Percentiles rank a stretch among this genome's conserved stretches.
phyloP scores from a whole-genome alignment of 2,113 vertebrate species.

The Dolichotis patagonum region DNA sequence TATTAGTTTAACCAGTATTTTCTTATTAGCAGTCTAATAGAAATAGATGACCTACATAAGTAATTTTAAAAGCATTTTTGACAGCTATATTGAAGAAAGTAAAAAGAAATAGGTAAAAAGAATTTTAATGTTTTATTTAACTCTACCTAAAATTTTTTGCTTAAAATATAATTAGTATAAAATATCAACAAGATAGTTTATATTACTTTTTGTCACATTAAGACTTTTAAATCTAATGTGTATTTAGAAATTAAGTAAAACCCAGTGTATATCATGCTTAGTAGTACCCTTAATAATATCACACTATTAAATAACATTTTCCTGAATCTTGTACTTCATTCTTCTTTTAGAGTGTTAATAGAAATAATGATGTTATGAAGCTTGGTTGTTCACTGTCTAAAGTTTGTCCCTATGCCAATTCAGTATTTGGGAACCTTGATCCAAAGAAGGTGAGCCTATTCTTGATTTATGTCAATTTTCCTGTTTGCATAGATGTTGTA shows the following conservation, averaged over 20 bases:
- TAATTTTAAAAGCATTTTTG: constrained; percentile 28
- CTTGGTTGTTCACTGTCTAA: constrained; percentile 78
- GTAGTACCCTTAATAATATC: neutral
- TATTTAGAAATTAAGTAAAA: neutral
- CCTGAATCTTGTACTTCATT: neutral
- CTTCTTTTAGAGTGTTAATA: constrained; percentile 77
- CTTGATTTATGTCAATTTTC: neutral
- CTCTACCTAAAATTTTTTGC: constrained; percentile 22
- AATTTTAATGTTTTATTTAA: constrained; percentile 50
- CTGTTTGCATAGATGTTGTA: neutral
- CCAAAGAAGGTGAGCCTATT: constrained; percentile 83
- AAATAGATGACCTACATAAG: neutral
- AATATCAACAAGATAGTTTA: neutral
- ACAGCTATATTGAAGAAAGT: neutral
- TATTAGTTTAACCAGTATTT: constrained; percentile 25
- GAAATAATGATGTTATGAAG: constrained; percentile 82
- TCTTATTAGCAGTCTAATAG: neutral
- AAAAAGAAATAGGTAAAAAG: constrained; percentile 36
- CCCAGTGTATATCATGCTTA: neutral
- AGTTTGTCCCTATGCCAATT: constrained; percentile 82
- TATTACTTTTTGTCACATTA: neutral
- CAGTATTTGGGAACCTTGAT: constrained; percentile 84
- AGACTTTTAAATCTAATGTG: constrained; percentile 1
- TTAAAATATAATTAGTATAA: constrained; percentile 41
- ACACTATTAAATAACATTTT: constrained; percentile 17